These are phyloP conservation scores for Paramisgurnus dabryanus DNA, from an alignment of 2,113 vertebrate species.

Conservation along the genomic window DNA sequence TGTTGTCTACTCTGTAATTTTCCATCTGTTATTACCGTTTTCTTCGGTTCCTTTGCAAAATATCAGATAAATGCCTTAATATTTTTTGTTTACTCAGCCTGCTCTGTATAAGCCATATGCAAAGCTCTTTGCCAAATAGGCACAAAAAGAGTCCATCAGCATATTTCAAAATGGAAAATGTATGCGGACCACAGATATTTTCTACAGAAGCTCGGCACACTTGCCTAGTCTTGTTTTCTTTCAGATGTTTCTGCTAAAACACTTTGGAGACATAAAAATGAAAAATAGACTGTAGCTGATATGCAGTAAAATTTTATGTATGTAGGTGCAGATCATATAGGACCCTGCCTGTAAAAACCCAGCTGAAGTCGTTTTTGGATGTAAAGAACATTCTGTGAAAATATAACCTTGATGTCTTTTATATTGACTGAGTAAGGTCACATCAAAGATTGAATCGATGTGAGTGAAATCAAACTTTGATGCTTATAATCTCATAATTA, in stretches of 20 bases:
- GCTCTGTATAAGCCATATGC: not conserved
- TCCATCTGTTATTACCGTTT: slow-evolving; percentile 28
- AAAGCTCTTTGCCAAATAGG: slow-evolving; percentile 21
- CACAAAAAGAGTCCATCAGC: not conserved
- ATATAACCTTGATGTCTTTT: no score
- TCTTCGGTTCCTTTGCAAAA: not conserved
- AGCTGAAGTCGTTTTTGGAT: no score
- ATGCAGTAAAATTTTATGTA: no score
- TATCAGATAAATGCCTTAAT: slow-evolving; percentile 27
- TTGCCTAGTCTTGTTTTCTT: not conserved
- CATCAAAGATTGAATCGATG: no score
- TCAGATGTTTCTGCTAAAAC: not conserved
- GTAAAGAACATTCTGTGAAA: no score
- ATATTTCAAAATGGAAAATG: not conserved
- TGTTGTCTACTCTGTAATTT: slow-evolving; percentile 8
- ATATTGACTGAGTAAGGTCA: no score
- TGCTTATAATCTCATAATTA: no score
- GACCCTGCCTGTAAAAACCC: no score
- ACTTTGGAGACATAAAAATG: no score
- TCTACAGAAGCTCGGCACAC: not conserved
- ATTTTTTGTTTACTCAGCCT: slow-evolving; percentile 11
- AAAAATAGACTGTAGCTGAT: no score
- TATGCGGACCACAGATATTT: not conserved
- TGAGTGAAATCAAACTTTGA: no score
- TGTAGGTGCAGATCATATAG: no score